Evolutionary conservation across 2,888 invertebrate species (phyloP).

Genomic region (Graphium colonna): DNA sequence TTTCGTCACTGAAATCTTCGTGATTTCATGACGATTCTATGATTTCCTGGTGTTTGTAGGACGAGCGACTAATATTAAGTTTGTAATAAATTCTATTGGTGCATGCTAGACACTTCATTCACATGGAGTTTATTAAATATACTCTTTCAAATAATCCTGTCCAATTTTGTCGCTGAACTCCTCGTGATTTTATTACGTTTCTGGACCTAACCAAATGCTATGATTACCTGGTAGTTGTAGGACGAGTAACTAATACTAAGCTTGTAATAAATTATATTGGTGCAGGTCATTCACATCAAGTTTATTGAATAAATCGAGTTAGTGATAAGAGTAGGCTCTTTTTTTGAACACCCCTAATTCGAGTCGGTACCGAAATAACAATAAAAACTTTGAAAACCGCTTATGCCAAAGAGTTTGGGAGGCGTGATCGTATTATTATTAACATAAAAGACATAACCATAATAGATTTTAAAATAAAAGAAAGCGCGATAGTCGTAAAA

Average conservation of each 20-base stretch:
- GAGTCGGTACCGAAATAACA: neutral
- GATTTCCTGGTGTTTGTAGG: neutral
- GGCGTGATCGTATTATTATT: constrained; percentile 17
- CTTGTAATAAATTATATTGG: neutral
- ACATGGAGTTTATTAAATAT: neutral
- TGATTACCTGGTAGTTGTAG: neutral
- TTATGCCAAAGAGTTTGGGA: constrained; percentile 8
- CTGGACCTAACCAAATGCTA: neutral
- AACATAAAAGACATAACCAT: constrained; percentile 42
- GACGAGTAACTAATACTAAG: neutral
- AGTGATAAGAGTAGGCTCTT: too few species aligned
- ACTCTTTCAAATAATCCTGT: neutral
- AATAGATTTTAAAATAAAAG: constrained; percentile 45
- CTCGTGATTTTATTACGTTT: too few species aligned
- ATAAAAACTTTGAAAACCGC: neutral
- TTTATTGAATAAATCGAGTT: neutral
- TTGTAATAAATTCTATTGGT: neutral
- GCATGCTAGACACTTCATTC: neutral
- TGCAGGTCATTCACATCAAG: neutral
- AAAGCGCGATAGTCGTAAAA: constrained; percentile 43
- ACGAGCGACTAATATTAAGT: neutral
- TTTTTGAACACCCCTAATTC: too few species aligned
- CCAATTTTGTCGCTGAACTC: neutral
- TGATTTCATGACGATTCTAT: neutral
- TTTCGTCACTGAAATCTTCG: too few species aligned